Evolutionary conservation across 1,140 invertebrate genomes (phyloP), one percentile per base, ranked within the genome.

Genomic region (Drosophila nannoptera): DNA sequence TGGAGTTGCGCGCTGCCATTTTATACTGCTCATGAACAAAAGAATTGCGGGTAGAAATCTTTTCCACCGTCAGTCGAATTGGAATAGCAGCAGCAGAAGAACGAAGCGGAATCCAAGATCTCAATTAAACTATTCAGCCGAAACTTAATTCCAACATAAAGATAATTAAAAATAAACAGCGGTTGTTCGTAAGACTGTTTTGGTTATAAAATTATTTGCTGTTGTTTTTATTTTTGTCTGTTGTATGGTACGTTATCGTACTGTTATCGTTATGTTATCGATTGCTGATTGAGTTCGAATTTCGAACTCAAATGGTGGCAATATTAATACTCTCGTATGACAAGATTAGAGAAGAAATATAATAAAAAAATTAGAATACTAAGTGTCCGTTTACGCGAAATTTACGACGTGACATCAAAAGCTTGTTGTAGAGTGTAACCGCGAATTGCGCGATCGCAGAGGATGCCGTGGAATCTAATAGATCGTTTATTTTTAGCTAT

Each of bases 401-500:
- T 22, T 22, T 22, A 22, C 22, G 22, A 22, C 22, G 1, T 22
- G 1, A 22, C 22, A 22, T 22, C 11, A 52, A 35, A 2, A 52
- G 5, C 40, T 40, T 75, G 60, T 29, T 61, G 42, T 0, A 0
- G 9, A 66, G 75, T 77, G 77, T 53, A 6, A 14, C n/a, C 68
- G 54, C 76, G 69, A 77, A 70, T 65, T 53, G 43, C 33, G 56
- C 60, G 61, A 63, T 60, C 50, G 65, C 43, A 45, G 66, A 64
- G 78, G 63, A 68, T 82, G 70, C 68, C 66, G 59, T 61, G 64
- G 66, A 67, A 56, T 74, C 58, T 77, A 77, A 77, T 81, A 69
- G 74, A 35, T 48, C 22, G 61, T 70, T 82, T 81, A 81, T 82
- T 81, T 81, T 81, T 81, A 82, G 66, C 64, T 63, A 66, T 71